These are phyloP conservation scores for Brachynemurus nebulosus DNA, from an alignment of 2,888 invertebrate genomes.

Conservation along the genomic window DNA sequence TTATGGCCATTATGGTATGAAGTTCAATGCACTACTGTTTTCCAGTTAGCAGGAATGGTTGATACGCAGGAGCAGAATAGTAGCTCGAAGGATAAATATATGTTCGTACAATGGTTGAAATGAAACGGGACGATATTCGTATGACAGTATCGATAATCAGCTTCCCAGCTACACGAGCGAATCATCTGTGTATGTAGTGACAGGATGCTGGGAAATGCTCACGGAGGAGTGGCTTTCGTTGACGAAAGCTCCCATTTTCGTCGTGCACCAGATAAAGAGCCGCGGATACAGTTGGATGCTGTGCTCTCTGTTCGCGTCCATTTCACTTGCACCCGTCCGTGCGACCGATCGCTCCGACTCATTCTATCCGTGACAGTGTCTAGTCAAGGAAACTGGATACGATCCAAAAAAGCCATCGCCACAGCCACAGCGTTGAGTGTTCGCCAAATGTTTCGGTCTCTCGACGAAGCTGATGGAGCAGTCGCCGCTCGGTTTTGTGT, in stretches of 20 bases:
- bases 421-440: no score
- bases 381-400: constrained; percentile 7
- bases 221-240: constrained; percentile 8
- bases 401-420: constrained; percentile 1
- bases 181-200: no score
- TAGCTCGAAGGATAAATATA: neutral
- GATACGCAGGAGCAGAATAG: no score
- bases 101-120: neutral
- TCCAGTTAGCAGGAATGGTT: no score
- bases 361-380: no score
- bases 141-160: constrained; percentile 1
- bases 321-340: no score
- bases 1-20: no score
- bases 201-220: constrained; percentile 9
- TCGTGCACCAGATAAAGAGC: neutral
- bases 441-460: no score
- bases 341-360: constrained; percentile 6
- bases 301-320: neutral
- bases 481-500: no score
- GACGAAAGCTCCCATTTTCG: neutral
- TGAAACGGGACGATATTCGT: no score
- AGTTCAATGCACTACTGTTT: no score
- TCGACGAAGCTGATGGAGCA: no score
- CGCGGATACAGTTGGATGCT: neutral
- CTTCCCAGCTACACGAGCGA: constrained; percentile 14